Conservation (phyloP, 2,888 invertebrate genomes). For the Amphipoea oculea region DNA sequence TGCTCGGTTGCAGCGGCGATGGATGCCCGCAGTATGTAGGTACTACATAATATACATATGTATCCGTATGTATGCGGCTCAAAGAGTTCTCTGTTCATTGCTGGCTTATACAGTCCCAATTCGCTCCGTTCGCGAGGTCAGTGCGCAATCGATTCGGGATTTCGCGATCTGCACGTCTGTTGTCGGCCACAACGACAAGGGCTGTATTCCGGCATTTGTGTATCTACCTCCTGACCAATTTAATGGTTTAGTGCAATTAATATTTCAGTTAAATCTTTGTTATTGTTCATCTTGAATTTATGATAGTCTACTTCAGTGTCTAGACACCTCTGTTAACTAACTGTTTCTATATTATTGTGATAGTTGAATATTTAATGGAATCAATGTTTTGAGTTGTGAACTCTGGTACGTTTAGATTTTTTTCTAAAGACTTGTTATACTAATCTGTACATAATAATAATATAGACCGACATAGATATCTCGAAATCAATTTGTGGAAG, state of each 20-base stretch:
- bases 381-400: conserved; percentile 64
- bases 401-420: conserved; percentile 56
- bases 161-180: conserved; percentile 11
- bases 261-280: conserved; percentile 47
- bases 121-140: conserved; percentile 17
- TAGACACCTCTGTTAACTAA: conserved; percentile 57
- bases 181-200: background rate
- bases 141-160: conserved; percentile 28
- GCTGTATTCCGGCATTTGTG: conserved; percentile 52
- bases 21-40: conserved; percentile 20
- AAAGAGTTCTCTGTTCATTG: conserved; percentile 47
- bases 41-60: conserved; percentile 35
- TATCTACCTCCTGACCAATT: conserved; percentile 76
- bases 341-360: conserved; percentile 63
- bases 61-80: conserved; percentile 36
- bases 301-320: conserved; percentile 64
- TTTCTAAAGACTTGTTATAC: conserved; percentile 58
- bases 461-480: conserved; percentile 56
- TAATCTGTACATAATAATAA: conserved; percentile 51
- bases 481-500: conserved; percentile 58
- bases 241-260: conserved; percentile 60
- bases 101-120: conserved; percentile 29
- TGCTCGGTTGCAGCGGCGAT: conserved; percentile 38
- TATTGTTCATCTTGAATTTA: conserved; percentile 55
- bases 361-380: conserved; percentile 63